Evolutionary conservation across 1,140 invertebrate genomes (phyloP).

Genomic region (Calephelis nemesis): DNA sequence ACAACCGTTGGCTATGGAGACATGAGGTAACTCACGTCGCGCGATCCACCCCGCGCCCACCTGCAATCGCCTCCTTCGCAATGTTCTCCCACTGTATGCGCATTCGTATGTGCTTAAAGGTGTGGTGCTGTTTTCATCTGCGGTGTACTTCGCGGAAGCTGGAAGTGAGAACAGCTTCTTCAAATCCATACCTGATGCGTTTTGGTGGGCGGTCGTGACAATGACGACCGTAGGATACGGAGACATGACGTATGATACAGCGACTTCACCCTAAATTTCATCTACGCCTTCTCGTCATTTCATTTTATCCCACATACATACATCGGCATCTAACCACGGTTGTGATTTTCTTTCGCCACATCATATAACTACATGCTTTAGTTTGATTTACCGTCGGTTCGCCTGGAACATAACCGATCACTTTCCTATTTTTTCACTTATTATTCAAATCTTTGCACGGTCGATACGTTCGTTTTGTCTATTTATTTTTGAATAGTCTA

Average conservation of each 20-base stretch:
- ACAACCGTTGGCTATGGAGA: slow-evolving; percentile 98
- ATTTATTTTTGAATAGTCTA: slow-evolving; percentile 46
- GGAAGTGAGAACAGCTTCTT: slow-evolving; percentile 98
- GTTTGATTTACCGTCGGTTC: slow-evolving; percentile 61
- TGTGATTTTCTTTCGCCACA: slow-evolving; percentile 64
- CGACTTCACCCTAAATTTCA: slow-evolving; percentile 68
- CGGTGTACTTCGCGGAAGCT: slow-evolving; percentile 99
- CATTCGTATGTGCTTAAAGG: slow-evolving; percentile 86
- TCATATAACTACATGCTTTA: slow-evolving; percentile 67
- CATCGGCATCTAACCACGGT: slow-evolving; percentile 64
- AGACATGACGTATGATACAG: slow-evolving; percentile 97
- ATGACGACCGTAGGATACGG: slow-evolving; percentile 99
- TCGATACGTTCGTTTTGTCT: slow-evolving; percentile 50
- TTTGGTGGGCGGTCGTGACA: slow-evolving; percentile 99
- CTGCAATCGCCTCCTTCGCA: slow-evolving; percentile 64
- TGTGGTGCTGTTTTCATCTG: slow-evolving; percentile 99
- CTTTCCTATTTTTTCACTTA: slow-evolving; percentile 48
- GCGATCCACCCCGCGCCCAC: slow-evolving; percentile 57
- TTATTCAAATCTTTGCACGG: slow-evolving; percentile 57
- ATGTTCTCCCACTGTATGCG: slow-evolving; percentile 73
- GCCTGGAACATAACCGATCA: slow-evolving; percentile 63
- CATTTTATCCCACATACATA: slow-evolving; percentile 62
- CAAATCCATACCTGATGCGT: slow-evolving; percentile 98
- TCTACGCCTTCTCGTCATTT: slow-evolving; percentile 70
- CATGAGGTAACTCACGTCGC: slow-evolving; percentile 89